phyloP scores from a whole-genome alignment of 2,888 invertebrate species.

The Pollenia labialis region DNA sequence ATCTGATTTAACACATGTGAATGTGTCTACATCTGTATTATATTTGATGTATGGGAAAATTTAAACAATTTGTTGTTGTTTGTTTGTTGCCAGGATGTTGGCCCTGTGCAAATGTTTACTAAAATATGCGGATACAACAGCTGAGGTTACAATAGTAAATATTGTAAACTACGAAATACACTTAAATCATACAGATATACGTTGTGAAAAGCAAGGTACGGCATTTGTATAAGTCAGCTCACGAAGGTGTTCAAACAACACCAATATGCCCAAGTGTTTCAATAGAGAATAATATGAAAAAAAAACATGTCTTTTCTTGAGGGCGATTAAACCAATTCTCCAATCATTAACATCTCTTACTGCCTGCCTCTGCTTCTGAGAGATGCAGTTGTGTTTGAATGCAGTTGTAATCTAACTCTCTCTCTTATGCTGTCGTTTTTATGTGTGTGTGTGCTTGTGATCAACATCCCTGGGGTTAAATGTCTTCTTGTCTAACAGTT shows the following conservation, averaged over 20 bases:
- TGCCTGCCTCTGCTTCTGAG: background rate
- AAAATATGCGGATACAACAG: conserved; percentile 72
- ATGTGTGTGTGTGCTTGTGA: background rate
- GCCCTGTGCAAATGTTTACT: conserved; percentile 69
- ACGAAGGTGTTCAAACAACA: too few relatives aligned
- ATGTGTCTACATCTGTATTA: conserved; percentile 9
- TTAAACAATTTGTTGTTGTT: conserved; percentile 31
- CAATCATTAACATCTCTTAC: background rate
- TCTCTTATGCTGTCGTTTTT: background rate
- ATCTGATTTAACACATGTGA: background rate
- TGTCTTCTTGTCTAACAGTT: conserved; percentile 68
- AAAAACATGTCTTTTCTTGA: too few relatives aligned
- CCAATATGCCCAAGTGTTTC: too few relatives aligned
- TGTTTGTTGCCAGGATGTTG: conserved; percentile 62
- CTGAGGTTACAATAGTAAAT: conserved; percentile 73
- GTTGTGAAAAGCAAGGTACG: too few relatives aligned
- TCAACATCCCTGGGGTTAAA: conserved; percentile 62
- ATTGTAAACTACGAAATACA: conserved; percentile 61
- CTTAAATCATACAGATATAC: conserved; percentile 3
- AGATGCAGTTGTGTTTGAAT: conserved; percentile 21
- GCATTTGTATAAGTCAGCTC: too few relatives aligned
- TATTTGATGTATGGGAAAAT: conserved; percentile 64
- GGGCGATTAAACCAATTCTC: too few relatives aligned
- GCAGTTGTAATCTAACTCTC: background rate
- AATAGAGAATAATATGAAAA: too few relatives aligned